A percentile compares a stretch with the other conserved stretches of the same genome.
These are phyloP conservation scores for Coracias cyanogaster DNA, from an alignment of 2,797 vertebrate species.

Conservation along the genomic window DNA sequence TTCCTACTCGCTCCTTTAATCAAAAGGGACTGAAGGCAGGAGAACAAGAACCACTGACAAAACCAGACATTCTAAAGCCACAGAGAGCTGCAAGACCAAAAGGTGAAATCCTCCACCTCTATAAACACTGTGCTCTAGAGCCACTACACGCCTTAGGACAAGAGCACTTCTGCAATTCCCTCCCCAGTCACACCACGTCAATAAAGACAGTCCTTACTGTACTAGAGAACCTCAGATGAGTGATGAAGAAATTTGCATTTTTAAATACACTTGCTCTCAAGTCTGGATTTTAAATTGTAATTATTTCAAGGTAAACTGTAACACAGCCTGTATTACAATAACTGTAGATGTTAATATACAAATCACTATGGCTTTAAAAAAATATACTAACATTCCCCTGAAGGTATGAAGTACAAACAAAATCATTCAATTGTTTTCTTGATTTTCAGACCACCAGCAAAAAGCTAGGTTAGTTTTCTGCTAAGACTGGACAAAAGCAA, in stretches of 20 bases:
- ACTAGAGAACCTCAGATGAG: neutral
- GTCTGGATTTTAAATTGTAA: neutral
- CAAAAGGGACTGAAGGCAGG: neutral
- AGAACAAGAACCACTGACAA: neutral
- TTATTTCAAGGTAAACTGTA: neutral
- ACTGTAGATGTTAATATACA: neutral
- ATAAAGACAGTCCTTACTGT: neutral
- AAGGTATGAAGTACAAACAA: neutral
- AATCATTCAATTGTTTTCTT: fast-evolving
- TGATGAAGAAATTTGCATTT: neutral
- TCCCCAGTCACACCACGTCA: fast-evolving
- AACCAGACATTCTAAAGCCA: neutral
- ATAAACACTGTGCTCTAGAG: neutral
- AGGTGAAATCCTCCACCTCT: neutral
- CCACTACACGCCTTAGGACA: fast-evolving
- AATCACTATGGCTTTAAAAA: neutral
- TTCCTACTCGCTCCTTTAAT: neutral
- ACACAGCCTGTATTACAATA: neutral
- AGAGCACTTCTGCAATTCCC: neutral
- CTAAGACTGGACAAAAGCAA: neutral
- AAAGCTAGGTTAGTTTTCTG: neutral
- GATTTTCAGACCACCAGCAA: neutral
- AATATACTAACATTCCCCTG: neutral
- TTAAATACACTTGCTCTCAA: neutral
- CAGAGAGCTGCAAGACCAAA: neutral